Evolutionary conservation across 2,888 invertebrate species (phyloP).

Genomic region (Standfussiana lucernea): DNA sequence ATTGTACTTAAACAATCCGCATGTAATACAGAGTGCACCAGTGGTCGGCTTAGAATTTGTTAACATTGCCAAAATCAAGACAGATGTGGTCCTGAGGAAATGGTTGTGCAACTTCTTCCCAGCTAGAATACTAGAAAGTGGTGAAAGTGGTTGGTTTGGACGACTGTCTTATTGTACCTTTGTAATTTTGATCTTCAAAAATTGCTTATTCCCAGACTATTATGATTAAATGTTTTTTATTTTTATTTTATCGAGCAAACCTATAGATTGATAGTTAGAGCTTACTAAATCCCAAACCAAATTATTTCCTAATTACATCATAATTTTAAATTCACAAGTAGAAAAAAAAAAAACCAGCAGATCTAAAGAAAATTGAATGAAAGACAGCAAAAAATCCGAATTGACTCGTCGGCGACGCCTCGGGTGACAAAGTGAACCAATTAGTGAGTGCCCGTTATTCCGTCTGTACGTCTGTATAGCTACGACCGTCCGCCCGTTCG

Average conservation of each 20-base stretch:
- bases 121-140: background rate
- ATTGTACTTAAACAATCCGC: background rate
- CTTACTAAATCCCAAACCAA: background rate
- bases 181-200: no score
- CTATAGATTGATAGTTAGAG: no score
- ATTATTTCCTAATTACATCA: background rate
- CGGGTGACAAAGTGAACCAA: slow-evolving; percentile 57
- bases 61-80: no score
- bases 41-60: no score
- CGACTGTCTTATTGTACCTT: background rate
- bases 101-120: background rate
- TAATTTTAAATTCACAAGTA: slow-evolving; percentile 3
- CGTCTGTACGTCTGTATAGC: slow-evolving; percentile 19
- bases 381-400: slow-evolving; percentile 42
- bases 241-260: background rate
- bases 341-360: slow-evolving; percentile 14
- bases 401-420: slow-evolving; percentile 32
- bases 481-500: background rate
- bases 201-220: no score
- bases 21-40: background rate
- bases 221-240: background rate
- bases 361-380: slow-evolving; percentile 43
- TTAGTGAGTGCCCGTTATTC: slow-evolving; percentile 38
- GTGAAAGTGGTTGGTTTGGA: background rate
- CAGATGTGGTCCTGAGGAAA: no score